A percentile compares a stretch with the other conserved stretches of the same genome.
Conservation (phyloP, 2,888 invertebrate genomes). For the Dexiosoma caninum region DNA sequence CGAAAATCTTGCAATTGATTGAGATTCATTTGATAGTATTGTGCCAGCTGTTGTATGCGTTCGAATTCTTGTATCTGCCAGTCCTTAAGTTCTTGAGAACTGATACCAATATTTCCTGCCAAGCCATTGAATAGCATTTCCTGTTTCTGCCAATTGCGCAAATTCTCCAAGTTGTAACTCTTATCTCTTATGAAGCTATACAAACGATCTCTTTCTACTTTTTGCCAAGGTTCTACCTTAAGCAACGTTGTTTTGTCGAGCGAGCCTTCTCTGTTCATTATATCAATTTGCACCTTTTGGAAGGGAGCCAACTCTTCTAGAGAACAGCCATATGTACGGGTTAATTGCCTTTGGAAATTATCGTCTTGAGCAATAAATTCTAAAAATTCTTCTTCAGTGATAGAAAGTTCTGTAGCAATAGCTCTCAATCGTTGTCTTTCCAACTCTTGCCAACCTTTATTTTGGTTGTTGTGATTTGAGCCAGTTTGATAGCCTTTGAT, state of each 20-base stretch:
- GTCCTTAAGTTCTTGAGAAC: constrained; percentile 68
- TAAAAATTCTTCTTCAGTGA: constrained; percentile 71
- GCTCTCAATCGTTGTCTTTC: constrained; percentile 71
- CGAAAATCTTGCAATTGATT: constrained; percentile 73
- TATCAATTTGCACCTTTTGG: constrained; percentile 68
- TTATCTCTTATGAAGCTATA: constrained; percentile 73
- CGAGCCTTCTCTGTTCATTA: constrained; percentile 68
- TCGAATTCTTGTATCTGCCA: constrained; percentile 74
- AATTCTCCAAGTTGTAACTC: constrained; percentile 68
- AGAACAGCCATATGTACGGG: constrained; percentile 68
- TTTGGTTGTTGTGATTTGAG: background rate
- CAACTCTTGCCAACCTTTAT: constrained; percentile 69
- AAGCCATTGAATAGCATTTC: constrained; percentile 67
- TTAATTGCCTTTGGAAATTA: constrained; percentile 69
- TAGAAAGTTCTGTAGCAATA: constrained; percentile 70
- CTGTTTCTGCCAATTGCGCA: constrained; percentile 72
- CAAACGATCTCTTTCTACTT: constrained; percentile 73
- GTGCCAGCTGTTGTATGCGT: constrained; percentile 70
- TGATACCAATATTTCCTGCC: constrained; percentile 68
- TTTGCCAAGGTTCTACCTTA: constrained; percentile 71
- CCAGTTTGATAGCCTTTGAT: constrained; percentile 40
- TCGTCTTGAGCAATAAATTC: constrained; percentile 70
- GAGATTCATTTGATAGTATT: constrained; percentile 70
- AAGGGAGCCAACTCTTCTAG: constrained; percentile 68
- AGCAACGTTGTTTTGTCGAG: constrained; percentile 70